These are phyloP conservation scores for Xenotilapia leptura DNA, from an alignment of 2,113 vertebrate species.

Conservation along the genomic window DNA sequence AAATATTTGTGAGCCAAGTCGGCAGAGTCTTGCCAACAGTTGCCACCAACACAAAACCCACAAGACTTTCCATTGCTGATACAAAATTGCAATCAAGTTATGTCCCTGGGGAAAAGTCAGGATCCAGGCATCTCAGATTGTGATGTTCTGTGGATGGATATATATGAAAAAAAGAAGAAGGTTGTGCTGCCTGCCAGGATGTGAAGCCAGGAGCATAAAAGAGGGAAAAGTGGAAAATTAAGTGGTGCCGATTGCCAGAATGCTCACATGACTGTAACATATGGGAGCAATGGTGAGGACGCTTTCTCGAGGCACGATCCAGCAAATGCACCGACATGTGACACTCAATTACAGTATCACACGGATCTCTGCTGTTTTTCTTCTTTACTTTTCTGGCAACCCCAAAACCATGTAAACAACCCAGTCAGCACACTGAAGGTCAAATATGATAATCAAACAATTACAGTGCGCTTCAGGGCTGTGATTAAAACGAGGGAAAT, in stretches of 20 bases:
- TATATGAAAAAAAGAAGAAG: background rate
- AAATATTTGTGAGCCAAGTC: slow-evolving; percentile 22
- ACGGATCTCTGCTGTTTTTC: background rate
- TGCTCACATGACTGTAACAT: slow-evolving; percentile 5
- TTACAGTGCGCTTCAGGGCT: background rate
- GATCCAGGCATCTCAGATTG: background rate
- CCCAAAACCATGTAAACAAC: background rate
- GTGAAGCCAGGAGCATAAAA: slow-evolving; percentile 14
- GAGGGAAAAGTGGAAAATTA: slow-evolving; percentile 43
- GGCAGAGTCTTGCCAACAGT: slow-evolving; percentile 28
- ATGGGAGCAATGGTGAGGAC: background rate
- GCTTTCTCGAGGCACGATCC: background rate
- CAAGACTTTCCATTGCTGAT: slow-evolving; percentile 53
- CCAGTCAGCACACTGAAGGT: background rate
- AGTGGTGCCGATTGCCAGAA: slow-evolving; percentile 18
- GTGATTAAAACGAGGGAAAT: background rate
- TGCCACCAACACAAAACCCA: slow-evolving; percentile 52
- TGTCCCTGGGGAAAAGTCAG: background rate
- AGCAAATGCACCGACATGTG: slow-evolving; percentile 6
- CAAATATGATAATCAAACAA: background rate
- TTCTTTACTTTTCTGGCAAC: background rate
- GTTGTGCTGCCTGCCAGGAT: slow-evolving; percentile 25
- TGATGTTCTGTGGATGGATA: slow-evolving; percentile 8
- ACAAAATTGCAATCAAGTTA: slow-evolving; percentile 53
- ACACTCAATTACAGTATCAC: slow-evolving; percentile 4